phyloP scores from a whole-genome alignment of 2,888 invertebrate species.

The Scotopteryx bipunctaria region DNA sequence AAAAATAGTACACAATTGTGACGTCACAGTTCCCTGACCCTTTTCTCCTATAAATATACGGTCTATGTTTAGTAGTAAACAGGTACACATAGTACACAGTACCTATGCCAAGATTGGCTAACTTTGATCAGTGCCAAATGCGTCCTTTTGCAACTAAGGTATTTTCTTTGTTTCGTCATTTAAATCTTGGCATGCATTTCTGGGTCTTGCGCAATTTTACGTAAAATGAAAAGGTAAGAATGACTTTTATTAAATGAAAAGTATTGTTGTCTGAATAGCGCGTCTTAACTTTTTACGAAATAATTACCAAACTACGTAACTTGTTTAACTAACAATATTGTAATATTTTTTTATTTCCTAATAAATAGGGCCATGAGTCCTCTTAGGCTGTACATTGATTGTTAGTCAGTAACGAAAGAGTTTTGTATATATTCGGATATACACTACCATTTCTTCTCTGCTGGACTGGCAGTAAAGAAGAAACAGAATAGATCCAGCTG shows the following conservation, averaged over 20 bases:
- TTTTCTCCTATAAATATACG: conserved; percentile 39
- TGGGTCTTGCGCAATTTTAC: conserved; percentile 16
- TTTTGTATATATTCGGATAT: too few relatives aligned
- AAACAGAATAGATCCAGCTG: too few relatives aligned
- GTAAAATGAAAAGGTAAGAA: conserved; percentile 9
- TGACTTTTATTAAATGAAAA: too few relatives aligned
- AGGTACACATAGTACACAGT: conserved; percentile 27
- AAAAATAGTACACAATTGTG: neutral
- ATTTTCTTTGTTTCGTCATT: conserved; percentile 33
- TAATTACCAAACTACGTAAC: too few relatives aligned
- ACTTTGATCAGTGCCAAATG: conserved; percentile 41
- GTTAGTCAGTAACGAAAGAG: neutral
- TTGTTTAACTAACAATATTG: too few relatives aligned
- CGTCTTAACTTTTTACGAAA: too few relatives aligned
- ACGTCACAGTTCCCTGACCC: conserved; percentile 22
- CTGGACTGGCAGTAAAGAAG: too few relatives aligned
- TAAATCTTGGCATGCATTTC: conserved; percentile 17
- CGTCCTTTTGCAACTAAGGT: conserved; percentile 27
- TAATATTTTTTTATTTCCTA: too few relatives aligned
- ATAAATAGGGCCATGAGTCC: too few relatives aligned
- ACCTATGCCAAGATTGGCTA: conserved; percentile 40
- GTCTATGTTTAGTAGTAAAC: conserved; percentile 27
- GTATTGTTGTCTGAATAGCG: neutral
- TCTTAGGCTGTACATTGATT: too few relatives aligned
- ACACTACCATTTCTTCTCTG: too few relatives aligned